These are phyloP conservation scores for Pseudochirops cupreus DNA, from an alignment of 2,797 vertebrate genomes.

Conservation along the genomic window DNA sequence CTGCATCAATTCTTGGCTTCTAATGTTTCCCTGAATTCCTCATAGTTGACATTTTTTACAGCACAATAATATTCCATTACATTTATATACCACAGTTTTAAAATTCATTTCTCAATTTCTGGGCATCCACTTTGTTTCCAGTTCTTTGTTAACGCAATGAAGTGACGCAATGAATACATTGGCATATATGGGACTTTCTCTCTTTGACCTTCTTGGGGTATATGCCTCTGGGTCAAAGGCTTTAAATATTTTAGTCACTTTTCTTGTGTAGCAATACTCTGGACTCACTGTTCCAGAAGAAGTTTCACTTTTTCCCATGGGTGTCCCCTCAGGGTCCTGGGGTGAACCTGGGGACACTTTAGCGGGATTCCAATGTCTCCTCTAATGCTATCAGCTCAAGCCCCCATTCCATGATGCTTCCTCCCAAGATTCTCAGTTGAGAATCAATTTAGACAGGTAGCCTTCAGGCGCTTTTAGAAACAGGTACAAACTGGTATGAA, in stretches of 20 bases:
- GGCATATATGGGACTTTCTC: background rate
- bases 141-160: background rate
- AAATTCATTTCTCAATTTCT: background rate
- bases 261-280: background rate
- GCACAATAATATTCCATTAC: background rate
- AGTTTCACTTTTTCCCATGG: background rate
- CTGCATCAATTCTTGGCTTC: background rate
- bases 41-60: background rate
- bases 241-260: background rate
- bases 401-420: background rate
- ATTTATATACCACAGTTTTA: background rate
- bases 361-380: background rate
- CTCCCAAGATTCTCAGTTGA: background rate
- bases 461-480: background rate
- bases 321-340: background rate
- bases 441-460: background rate
- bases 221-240: background rate
- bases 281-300: background rate
- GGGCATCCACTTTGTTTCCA: background rate
- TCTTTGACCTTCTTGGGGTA: slow-evolving; percentile 1
- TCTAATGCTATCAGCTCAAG: background rate
- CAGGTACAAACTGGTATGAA: background rate
- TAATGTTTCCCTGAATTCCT: background rate
- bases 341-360: background rate
- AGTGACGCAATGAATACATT: background rate